phyloP scores from a whole-genome alignment of 1,140 invertebrate genomes.

The Eriocheir sinensis region DNA sequence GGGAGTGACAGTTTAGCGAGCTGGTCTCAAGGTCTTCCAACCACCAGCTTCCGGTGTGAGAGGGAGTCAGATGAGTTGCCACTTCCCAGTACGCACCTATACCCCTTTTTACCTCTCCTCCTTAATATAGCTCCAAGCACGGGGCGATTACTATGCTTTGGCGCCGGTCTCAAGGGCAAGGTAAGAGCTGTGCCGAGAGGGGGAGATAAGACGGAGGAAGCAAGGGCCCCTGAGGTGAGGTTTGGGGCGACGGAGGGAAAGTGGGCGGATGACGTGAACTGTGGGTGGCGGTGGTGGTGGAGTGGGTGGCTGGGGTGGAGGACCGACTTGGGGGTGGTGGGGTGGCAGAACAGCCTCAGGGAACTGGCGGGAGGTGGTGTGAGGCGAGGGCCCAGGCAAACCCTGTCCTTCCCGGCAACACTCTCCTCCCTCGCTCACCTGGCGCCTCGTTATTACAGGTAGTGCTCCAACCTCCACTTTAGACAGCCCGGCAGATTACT shows the following conservation, averaged over 20 bases:
- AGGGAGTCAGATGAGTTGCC: conserved; percentile 38
- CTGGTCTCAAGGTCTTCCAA: conserved; percentile 65
- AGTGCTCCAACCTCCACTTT: no score
- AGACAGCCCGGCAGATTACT: no score
- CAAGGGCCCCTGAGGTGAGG: not conserved
- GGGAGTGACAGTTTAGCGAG: conserved; percentile 69
- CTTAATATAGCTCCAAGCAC: no score
- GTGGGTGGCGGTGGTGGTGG: not conserved
- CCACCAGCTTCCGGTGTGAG: conserved; percentile 58
- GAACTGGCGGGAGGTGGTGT: conserved; percentile 7
- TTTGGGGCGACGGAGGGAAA: not conserved
- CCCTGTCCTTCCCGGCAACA: not conserved
- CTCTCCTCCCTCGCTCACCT: not conserved
- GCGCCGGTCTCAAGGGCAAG: not conserved
- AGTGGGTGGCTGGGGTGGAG: not conserved
- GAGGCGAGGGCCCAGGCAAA: not conserved
- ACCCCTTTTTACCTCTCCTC: not conserved
- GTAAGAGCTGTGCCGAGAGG: not conserved
- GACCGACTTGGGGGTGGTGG: no score
- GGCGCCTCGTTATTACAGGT: not conserved
- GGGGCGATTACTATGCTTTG: not conserved
- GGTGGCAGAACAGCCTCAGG: not conserved
- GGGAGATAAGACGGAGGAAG: not conserved
- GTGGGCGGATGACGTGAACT: conserved; percentile 9
- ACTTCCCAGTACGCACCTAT: conserved; percentile 1